Evolutionary conservation across 1,140 invertebrate genomes (phyloP).

Genomic region (Aphidius ervi): DNA sequence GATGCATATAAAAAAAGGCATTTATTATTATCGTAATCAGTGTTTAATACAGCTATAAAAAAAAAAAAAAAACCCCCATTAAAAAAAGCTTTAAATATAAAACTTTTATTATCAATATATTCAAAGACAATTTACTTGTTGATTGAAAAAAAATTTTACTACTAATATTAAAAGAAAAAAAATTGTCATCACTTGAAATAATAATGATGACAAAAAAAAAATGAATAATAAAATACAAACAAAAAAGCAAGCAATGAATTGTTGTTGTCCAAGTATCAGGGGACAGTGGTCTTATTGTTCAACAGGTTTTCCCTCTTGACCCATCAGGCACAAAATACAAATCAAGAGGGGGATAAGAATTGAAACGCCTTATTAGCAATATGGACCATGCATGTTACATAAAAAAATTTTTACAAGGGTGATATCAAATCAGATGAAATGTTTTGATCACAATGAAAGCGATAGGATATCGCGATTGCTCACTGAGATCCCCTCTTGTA

Average conservation of each 20-base stretch:
- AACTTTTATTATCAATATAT: slow-evolving; percentile 7
- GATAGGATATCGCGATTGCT: slow-evolving; percentile 8
- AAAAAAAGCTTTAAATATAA: neutral
- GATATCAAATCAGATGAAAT: slow-evolving; percentile 9
- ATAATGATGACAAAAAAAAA: slow-evolving; percentile 9
- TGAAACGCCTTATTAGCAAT: slow-evolving; percentile 41
- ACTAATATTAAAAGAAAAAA: neutral
- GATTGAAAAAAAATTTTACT: slow-evolving; percentile 11
- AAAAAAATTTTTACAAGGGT: neutral
- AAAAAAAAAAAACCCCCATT: neutral
- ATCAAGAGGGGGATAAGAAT: neutral
- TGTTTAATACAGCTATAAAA: neutral
- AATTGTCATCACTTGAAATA: neutral
- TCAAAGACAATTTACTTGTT: slow-evolving; percentile 15
- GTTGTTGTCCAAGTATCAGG: neutral
- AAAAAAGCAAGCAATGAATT: slow-evolving; percentile 2
- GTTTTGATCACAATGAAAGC: slow-evolving; percentile 10
- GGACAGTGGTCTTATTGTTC: slow-evolving; percentile 12
- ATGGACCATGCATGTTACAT: slow-evolving; percentile 28
- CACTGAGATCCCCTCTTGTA: no score
- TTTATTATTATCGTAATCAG: neutral
- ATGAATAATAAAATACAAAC: neutral
- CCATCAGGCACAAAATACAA: slow-evolving; percentile 2
- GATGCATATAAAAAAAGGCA: no score
- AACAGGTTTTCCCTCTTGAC: slow-evolving; percentile 16